Evolutionary conservation across 2,797 vertebrate species (phyloP).

Genomic region (Trachops cirrhosus): DNA sequence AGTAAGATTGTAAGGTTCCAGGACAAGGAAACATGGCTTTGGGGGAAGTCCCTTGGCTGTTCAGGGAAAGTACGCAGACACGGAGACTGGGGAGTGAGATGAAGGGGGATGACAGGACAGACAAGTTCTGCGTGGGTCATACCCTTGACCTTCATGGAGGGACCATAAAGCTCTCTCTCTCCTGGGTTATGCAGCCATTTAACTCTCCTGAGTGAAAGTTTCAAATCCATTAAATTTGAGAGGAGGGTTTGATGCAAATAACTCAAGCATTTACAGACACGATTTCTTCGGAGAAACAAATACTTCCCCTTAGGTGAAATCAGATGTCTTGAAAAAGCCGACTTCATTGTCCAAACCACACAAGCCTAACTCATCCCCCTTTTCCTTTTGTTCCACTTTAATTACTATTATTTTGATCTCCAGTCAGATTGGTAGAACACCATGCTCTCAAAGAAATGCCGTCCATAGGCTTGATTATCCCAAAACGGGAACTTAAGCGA

Average conservation of each 20-base stretch:
- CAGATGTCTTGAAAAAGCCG: not conserved
- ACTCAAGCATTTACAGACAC: not conserved
- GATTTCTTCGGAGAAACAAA: not conserved
- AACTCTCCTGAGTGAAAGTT: not conserved
- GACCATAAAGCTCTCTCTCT: not conserved
- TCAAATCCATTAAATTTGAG: not conserved
- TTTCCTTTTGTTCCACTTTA: not conserved
- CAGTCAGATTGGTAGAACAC: not conserved
- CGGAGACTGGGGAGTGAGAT: fast-evolving
- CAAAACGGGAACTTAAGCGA: not conserved
- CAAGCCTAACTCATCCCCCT: not conserved
- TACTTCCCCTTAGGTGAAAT: not conserved
- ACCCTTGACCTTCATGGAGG: not conserved
- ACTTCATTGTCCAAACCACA: not conserved
- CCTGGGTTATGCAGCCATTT: not conserved
- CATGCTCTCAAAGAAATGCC: not conserved
- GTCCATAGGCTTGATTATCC: not conserved
- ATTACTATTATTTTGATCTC: conserved; percentile 30
- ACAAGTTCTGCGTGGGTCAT: not conserved
- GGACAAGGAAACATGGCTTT: not conserved
- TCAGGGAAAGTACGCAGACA: no score
- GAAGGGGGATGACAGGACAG: not conserved
- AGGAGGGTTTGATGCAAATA: not conserved
- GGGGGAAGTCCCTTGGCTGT: not conserved
- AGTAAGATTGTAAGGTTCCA: no score